Conservation (phyloP, 2,113 vertebrate species). For the Ascaphus truei region DNA sequence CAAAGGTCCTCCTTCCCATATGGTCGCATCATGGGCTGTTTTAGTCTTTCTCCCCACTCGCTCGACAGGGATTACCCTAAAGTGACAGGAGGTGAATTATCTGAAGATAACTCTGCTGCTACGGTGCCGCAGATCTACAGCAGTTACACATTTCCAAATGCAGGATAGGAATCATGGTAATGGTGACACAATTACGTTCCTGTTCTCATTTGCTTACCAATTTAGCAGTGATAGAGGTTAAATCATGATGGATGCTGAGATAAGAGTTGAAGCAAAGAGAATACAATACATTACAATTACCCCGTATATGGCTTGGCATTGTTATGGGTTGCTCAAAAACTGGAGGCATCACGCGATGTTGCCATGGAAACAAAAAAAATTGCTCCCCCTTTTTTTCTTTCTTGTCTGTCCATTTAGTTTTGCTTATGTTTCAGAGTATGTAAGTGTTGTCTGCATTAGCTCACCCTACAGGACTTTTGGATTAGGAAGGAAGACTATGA, state of each 20-base stretch:
- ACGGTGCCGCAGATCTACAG: neutral
- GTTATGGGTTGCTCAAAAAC: slow-evolving; percentile 13
- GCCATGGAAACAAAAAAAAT: slow-evolving; percentile 3
- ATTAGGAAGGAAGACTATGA: neutral
- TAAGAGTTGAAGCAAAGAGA: slow-evolving; percentile 3
- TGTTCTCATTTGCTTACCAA: neutral
- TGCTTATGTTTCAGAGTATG: neutral
- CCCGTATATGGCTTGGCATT: neutral
- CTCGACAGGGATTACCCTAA: neutral
- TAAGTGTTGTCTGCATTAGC: neutral
- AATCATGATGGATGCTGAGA: neutral
- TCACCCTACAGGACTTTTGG: neutral
- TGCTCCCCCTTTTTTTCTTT: neutral
- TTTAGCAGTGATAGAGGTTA: neutral
- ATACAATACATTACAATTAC: slow-evolving; percentile 16
- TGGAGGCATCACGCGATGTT: slow-evolving; percentile 6
- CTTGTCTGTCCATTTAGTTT: neutral
- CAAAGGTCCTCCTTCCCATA: too few species aligned
- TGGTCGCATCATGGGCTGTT: too few species aligned
- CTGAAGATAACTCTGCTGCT: neutral
- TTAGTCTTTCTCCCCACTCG: neutral
- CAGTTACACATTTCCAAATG: neutral
- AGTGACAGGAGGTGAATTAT: neutral
- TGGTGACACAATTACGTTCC: neutral
- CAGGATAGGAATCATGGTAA: neutral